Base-by-base conservation (phyloP, 2,797 vertebrate genomes). In the Emys orbicularis region DNA sequence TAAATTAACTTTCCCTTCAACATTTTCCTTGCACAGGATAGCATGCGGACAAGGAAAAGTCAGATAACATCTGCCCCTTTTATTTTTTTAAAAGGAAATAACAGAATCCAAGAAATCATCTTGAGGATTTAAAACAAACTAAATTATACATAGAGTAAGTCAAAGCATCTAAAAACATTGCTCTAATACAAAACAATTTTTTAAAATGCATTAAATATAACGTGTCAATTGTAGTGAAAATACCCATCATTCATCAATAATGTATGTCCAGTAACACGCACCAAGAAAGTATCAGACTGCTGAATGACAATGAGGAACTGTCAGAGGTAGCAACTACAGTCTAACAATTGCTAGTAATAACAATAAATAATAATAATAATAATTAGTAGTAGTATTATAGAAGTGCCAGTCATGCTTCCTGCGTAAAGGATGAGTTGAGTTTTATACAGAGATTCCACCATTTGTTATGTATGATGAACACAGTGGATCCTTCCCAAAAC, bases 1-100 rank as follows among this genome's bases (percentile, higher is more conserved):
- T 83, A 96, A 77, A 53, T 10, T 47, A 84, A 89, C 79, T 95
- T 95, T 89, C 72, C 61, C 85, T 84, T 53, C 34, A 79, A 50
- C 50, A 79, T 93, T 88, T 86, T 21, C 11, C 37, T 5, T 18
- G 11, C 81, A 95, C 7, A 68, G 47, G 94, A 82, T 1, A 1
- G 8, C 49, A 12, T 4, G 2, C 12, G 12, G 23, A 77, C 91
- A 89, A 87, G 52, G 15, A 90, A 88, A 87, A 34, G 8, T 1
- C 21, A 50, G 7, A 59, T 4, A 65, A 31, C 25, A 84, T 41
- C 21, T 15, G 84, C 5, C 47, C 6, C 12, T 31, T 34, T 57
- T 68, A 72, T 34, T 54, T 25, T n/a, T 8, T 65, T 44, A n/a
- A 15, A 52, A 50, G 49, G 19, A 68, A 49, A 53, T 21, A 21